These are phyloP conservation scores for Electrona antarctica DNA, from an alignment of 2,113 vertebrate species.

Conservation along the genomic window DNA sequence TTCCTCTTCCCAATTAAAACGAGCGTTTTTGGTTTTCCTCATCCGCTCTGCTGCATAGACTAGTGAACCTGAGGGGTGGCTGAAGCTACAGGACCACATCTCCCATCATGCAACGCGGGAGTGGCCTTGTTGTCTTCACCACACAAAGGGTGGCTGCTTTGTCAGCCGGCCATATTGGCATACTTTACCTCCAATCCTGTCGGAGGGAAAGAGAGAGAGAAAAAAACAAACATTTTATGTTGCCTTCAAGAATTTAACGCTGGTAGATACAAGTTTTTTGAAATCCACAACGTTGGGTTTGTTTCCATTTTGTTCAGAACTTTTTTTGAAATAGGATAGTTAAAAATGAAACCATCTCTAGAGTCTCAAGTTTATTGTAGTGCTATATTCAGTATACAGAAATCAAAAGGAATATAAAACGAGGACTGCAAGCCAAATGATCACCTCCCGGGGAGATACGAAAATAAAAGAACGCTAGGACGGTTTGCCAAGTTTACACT, in stretches of 20 bases:
- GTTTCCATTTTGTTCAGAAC: constrained; percentile 75
- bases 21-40: constrained; percentile 69
- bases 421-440: constrained; percentile 75
- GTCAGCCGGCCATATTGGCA: constrained; percentile 73
- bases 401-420: constrained; percentile 64
- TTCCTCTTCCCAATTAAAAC: constrained; percentile 21
- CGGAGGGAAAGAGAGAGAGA: constrained; percentile 44
- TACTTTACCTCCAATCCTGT: constrained; percentile 56
- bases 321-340: constrained; percentile 76
- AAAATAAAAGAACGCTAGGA: constrained; percentile 55
- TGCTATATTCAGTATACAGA: constrained; percentile 70
- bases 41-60: constrained; percentile 83
- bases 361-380: constrained; percentile 77
- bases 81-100: constrained; percentile 54
- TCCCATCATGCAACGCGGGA: constrained; percentile 70
- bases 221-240: constrained; percentile 72
- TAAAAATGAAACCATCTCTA: constrained; percentile 67
- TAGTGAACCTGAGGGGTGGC: constrained; percentile 72
- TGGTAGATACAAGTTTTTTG: constrained; percentile 73
- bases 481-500: constrained; percentile 77
- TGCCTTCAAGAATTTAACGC: constrained; percentile 82
- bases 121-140: constrained; percentile 58
- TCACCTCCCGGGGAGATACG: constrained; percentile 42
- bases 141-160: constrained; percentile 64
- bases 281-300: constrained; percentile 71